Percentiles rank a stretch among this genome's conserved stretches.
Conservation (phyloP, 2,113 vertebrate genomes). For the Ranitomeya imitator region DNA sequence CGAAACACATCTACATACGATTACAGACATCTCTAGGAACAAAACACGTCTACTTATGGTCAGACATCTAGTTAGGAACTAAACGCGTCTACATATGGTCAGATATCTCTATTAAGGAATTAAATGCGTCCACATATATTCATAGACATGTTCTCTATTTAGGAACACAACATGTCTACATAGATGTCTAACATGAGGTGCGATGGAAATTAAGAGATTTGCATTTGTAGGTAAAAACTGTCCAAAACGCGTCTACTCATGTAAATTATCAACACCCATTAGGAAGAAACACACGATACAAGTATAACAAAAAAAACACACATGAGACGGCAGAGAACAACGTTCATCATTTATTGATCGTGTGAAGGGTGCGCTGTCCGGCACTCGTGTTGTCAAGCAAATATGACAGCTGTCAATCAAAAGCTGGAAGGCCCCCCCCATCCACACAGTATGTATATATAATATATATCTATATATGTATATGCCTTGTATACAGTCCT, state of each 20-base stretch:
- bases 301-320: slow-evolving; percentile 41
- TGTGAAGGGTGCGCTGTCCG: slow-evolving; percentile 59
- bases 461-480: slow-evolving; percentile 54
- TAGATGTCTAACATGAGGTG: no score
- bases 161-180: no score
- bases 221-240: not conserved
- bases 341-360: slow-evolving; percentile 71
- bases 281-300: not conserved
- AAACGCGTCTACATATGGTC: no score
- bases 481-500: slow-evolving; percentile 68
- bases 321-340: slow-evolving; percentile 58
- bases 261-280: not conserved
- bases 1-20: no score
- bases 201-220: no score
- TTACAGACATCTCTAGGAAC: no score
- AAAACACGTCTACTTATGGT: no score
- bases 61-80: no score
- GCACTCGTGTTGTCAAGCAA: slow-evolving; percentile 26
- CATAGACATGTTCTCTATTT: no score
- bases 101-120: no score
- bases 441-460: slow-evolving; percentile 64
- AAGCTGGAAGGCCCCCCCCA: slow-evolving; percentile 57
- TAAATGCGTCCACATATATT: no score
- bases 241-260: not conserved
- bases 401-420: slow-evolving; percentile 66